Conservation (phyloP, 2,797 vertebrate genomes). For the Tokudaia muenninki region DNA sequence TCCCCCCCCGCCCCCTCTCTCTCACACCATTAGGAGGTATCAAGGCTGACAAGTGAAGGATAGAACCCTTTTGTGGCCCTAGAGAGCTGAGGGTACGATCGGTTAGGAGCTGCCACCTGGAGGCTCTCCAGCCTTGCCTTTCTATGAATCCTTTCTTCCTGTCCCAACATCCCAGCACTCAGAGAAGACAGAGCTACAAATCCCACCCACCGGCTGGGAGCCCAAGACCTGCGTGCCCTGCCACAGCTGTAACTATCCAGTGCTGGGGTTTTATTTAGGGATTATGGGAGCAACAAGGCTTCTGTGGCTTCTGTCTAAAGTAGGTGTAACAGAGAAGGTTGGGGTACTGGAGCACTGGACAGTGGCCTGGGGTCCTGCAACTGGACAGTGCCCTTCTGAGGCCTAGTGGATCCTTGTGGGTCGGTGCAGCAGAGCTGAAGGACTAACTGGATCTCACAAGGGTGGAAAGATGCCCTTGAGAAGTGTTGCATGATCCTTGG, state of each 20-base stretch:
- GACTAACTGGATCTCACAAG: neutral
- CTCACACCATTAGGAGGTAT: neutral
- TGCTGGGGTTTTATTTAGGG: neutral
- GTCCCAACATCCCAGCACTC: neutral
- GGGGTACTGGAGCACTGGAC: neutral
- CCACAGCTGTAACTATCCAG: fast-evolving
- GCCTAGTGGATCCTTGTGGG: neutral
- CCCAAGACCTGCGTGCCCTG: neutral
- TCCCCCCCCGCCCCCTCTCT: no score
- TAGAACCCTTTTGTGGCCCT: neutral
- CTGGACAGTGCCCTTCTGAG: neutral
- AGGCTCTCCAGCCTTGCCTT: neutral
- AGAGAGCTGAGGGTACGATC: neutral
- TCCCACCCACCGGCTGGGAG: neutral
- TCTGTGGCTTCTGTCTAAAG: neutral
- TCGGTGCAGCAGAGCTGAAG: neutral
- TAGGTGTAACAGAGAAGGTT: neutral
- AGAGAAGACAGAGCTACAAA: neutral
- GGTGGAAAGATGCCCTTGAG: neutral
- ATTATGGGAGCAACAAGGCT: neutral
- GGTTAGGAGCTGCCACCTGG: neutral
- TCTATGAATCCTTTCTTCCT: neutral
- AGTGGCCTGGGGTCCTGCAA: neutral
- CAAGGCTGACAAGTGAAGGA: neutral
- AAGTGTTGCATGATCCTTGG: neutral